Evolutionary conservation across 2,113 vertebrate genomes (phyloP).

Genomic region (Leptobrachium ailaonicum): DNA sequence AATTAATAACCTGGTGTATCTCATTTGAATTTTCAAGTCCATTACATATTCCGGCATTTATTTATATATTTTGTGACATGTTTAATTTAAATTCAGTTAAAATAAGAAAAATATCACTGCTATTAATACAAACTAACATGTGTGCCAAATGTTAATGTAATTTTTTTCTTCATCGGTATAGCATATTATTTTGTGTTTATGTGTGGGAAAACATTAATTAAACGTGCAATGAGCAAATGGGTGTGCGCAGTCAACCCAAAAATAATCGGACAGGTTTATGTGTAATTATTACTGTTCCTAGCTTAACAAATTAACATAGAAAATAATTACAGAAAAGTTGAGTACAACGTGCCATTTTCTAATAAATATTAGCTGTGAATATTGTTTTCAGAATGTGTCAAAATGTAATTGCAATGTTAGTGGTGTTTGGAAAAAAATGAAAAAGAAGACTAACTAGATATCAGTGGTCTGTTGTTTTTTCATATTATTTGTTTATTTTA

Average conservation of each 20-base stretch:
- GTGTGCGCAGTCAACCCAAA: slow-evolving; percentile 36
- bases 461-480: no score
- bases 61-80: no score
- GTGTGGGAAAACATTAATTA: slow-evolving; percentile 50
- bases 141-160: slow-evolving; percentile 22
- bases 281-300: slow-evolving; percentile 42
- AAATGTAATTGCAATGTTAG: slow-evolving; percentile 34
- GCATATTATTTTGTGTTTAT: slow-evolving; percentile 41
- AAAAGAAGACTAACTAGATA: neutral
- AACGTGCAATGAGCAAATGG: slow-evolving; percentile 41
- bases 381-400: slow-evolving; percentile 42
- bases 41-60: no score
- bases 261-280: slow-evolving; percentile 37
- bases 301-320: slow-evolving; percentile 39
- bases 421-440: neutral
- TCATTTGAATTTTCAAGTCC: no score
- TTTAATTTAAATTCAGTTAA: no score
- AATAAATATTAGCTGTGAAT: slow-evolving; percentile 43
- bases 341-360: slow-evolving; percentile 29
- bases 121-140: neutral
- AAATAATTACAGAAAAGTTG: slow-evolving; percentile 40
- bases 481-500: no score
- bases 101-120: neutral
- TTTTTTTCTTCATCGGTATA: slow-evolving; percentile 2
- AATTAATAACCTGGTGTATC: no score